Evolutionary conservation across 2,113 vertebrate genomes (phyloP).

Genomic region (Peromyscus maniculatus): DNA sequence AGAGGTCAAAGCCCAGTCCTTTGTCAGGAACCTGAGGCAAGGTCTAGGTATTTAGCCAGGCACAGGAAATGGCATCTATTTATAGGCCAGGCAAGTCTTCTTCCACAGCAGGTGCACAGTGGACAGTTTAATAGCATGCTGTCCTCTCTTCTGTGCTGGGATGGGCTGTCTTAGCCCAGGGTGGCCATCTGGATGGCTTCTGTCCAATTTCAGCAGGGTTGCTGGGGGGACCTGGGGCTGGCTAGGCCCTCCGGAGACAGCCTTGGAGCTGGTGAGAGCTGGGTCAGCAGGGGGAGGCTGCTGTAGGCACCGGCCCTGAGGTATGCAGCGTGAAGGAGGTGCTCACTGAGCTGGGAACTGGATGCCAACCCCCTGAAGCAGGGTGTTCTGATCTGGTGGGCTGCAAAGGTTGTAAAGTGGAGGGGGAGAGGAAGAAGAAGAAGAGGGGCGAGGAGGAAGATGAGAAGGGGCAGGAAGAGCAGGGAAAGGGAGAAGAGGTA

Average conservation of each 20-base stretch:
- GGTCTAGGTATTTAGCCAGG: slow-evolving; percentile 53
- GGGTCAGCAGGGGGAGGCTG: neutral
- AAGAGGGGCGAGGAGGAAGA: too few species aligned
- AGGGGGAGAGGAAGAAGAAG: too few species aligned
- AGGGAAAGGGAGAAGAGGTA: neutral
- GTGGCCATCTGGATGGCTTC: neutral
- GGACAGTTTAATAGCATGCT: neutral
- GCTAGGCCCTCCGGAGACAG: neutral
- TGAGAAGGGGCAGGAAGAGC: neutral
- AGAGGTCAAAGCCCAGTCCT: neutral
- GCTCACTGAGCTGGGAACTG: neutral
- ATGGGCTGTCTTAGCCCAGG: neutral
- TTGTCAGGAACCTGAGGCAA: slow-evolving; percentile 24
- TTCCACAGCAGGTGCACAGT: slow-evolving; percentile 38
- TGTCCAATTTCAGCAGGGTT: neutral
- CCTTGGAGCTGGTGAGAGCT: neutral
- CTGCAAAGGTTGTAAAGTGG: neutral
- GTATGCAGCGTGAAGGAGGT: neutral
- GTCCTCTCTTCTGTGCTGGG: neutral
- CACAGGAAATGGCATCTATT: slow-evolving; percentile 60
- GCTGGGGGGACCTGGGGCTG: neutral
- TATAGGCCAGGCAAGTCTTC: neutral
- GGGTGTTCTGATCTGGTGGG: neutral
- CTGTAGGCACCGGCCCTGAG: neutral
- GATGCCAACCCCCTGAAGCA: neutral